Evolutionary conservation across 2,888 invertebrate species (phyloP).

Genomic region (Cataglyphis altisquamis): DNA sequence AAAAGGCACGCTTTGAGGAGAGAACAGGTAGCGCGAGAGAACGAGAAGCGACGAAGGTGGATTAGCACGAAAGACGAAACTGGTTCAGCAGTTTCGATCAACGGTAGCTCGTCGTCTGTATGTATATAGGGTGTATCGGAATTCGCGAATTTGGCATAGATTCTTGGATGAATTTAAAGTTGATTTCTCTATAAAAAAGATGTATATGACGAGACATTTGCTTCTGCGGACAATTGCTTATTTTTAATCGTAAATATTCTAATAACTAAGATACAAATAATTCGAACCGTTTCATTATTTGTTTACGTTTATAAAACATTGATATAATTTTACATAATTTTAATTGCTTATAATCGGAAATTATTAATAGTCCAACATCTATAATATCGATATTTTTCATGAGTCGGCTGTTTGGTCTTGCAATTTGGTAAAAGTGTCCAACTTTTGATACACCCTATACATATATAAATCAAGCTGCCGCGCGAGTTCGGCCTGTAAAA

Average conservation of each 20-base stretch:
- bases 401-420: neutral
- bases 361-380: neutral
- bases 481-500: conserved; percentile 74
- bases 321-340: neutral
- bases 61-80: conserved; percentile 80
- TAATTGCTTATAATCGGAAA: neutral
- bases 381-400: neutral
- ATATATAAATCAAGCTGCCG: conserved; percentile 75
- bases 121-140: conserved; percentile 40
- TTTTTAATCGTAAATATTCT: neutral
- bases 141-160: neutral
- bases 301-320: neutral
- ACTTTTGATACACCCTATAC: conserved; percentile 45
- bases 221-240: neutral
- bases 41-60: conserved; percentile 53
- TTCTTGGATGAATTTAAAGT: neutral
- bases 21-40: conserved; percentile 23
- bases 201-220: neutral
- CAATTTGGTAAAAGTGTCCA: neutral
- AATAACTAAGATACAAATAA: neutral
- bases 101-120: conserved; percentile 66
- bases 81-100: conserved; percentile 80
- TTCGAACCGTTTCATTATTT: neutral
- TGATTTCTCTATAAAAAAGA: neutral
- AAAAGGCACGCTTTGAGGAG: conserved; percentile 57